Percentiles rank a stretch among this genome's conserved stretches.
Conservation (phyloP, 2,797 vertebrate genomes). For the Tympanoctomys barrerae region DNA sequence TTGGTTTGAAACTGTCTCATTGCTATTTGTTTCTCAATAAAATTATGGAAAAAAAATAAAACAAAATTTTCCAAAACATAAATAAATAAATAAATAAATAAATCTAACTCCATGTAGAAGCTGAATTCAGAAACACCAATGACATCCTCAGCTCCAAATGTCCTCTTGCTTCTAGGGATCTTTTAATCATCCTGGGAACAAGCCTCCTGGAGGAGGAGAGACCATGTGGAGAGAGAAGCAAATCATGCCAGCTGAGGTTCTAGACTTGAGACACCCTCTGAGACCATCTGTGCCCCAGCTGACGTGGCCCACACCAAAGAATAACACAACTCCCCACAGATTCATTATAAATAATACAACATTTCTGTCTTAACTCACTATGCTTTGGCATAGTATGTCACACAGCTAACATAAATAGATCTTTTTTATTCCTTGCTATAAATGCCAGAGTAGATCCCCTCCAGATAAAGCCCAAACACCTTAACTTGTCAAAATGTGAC, state of each 20-base stretch:
- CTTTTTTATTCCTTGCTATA: conserved; percentile 24
- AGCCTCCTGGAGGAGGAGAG: conserved; percentile 19
- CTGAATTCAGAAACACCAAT: conserved; percentile 51
- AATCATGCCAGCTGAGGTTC: neutral
- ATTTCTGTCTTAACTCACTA: conserved; percentile 19
- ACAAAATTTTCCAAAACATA: no score
- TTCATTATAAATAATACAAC: conserved; percentile 46
- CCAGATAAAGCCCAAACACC: conserved; percentile 54
- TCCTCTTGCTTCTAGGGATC: neutral
- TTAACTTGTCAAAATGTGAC: conserved; percentile 50
- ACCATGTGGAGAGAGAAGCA: neutral
- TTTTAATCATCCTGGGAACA: conserved; percentile 6
- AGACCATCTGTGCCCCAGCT: neutral
- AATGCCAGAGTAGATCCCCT: conserved; percentile 40
- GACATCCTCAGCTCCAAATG: conserved; percentile 35
- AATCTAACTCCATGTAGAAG: conserved; percentile 63
- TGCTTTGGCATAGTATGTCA: neutral
- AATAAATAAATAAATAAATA: neutral
- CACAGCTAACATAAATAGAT: conserved; percentile 37
- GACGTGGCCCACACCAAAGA: conserved; percentile 16
- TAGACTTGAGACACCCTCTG: neutral
- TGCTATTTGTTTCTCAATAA: no score
- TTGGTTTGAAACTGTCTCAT: no score
- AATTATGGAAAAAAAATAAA: no score
- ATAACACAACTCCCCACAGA: neutral